Conservation (phyloP, 2,797 vertebrate genomes). For the Threskiornis aethiopicus region DNA sequence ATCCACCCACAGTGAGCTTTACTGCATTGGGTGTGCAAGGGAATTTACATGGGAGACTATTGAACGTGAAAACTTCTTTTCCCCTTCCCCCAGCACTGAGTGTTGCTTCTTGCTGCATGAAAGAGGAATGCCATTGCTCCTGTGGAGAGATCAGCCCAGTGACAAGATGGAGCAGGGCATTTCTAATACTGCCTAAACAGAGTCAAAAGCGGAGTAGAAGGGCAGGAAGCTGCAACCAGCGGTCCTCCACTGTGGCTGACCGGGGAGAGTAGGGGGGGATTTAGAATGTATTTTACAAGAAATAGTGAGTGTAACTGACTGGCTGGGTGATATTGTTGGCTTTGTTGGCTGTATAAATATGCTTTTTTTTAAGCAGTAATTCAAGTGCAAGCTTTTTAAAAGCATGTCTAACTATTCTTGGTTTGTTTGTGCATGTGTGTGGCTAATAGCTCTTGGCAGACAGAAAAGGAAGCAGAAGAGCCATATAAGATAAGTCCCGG, state of each 20-base stretch:
- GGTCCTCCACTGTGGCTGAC: neutral
- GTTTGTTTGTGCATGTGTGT: neutral
- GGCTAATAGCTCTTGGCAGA: conserved; percentile 41
- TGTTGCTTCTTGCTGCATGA: neutral
- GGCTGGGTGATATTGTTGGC: neutral
- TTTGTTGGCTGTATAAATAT: neutral
- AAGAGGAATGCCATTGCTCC: neutral
- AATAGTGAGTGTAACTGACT: neutral
- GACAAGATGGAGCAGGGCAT: neutral
- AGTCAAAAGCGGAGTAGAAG: neutral
- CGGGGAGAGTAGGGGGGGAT: neutral
- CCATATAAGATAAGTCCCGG: neutral
- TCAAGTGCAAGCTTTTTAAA: neutral
- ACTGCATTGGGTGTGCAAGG: accelerated
- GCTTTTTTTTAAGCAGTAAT: neutral
- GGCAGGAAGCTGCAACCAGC: neutral
- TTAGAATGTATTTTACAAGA: neutral
- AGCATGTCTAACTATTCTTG: neutral
- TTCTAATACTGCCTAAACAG: neutral
- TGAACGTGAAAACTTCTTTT: neutral
- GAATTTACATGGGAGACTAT: neutral
- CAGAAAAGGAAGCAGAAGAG: conserved; percentile 5
- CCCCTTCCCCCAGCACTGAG: neutral
- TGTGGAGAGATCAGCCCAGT: neutral
- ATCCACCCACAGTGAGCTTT: neutral